Evolutionary conservation across 2,797 vertebrate species (phyloP).

Genomic region (Cryptoblepharus egeriae): DNA sequence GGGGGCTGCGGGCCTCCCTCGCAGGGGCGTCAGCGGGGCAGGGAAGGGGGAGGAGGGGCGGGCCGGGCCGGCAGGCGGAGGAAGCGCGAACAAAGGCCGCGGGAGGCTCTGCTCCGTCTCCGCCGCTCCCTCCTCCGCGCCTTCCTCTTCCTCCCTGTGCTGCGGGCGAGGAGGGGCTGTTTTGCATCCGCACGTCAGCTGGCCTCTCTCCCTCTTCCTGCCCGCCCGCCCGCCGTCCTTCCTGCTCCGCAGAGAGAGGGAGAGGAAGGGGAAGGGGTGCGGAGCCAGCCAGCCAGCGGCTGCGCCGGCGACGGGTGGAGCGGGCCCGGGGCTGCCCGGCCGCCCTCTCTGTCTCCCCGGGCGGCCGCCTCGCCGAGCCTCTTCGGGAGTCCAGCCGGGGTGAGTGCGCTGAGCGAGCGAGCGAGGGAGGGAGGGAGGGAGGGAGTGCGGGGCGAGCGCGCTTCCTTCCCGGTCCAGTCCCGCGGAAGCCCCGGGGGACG

Average conservation of each 20-base stretch:
- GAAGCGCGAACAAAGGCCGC: constrained; percentile 22
- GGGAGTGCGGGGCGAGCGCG: too few species aligned
- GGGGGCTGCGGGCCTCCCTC: too few species aligned
- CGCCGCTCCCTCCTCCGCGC: constrained; percentile 48
- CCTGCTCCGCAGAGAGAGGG: constrained; percentile 70
- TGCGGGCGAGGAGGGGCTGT: constrained; percentile 78
- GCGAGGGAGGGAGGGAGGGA: too few species aligned
- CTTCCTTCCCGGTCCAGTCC: background rate
- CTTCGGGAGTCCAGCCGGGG: constrained; percentile 13
- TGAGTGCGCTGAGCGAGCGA: constrained; percentile 43
- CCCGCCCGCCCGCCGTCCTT: too few species aligned
- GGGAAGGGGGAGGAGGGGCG: background rate
- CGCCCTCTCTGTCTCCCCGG: background rate
- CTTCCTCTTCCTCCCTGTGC: constrained; percentile 47
- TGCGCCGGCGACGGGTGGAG: constrained; percentile 44
- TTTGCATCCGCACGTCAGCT: constrained; percentile 83
- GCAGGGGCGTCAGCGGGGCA: background rate
- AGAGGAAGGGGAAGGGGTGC: constrained; percentile 48
- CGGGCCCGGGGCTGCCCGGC: background rate
- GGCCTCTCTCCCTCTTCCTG: constrained; percentile 83
- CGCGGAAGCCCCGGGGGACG: too few species aligned
- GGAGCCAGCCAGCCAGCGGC: background rate
- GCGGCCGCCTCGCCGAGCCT: constrained; percentile 46
- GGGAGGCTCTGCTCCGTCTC: constrained; percentile 7
- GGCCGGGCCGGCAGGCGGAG: too few species aligned